These are phyloP conservation scores for Cenopis cana DNA, from an alignment of 2,888 invertebrate genomes.

Conservation along the genomic window DNA sequence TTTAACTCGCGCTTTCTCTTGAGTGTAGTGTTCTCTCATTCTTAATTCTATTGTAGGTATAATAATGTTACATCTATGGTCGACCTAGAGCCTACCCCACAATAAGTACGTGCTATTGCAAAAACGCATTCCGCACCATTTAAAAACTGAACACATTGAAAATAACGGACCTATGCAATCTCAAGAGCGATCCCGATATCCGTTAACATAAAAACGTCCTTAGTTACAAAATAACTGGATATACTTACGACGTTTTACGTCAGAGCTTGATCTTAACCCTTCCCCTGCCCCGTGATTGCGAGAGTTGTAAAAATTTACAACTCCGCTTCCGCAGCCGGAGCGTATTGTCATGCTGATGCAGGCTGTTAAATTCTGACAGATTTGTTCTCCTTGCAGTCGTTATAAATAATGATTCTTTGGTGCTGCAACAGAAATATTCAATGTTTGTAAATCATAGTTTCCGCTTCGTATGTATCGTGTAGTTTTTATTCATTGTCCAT, in stretches of 20 bases:
- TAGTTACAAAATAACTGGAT: background rate
- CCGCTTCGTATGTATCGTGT: background rate
- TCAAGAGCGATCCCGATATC: constrained; percentile 31
- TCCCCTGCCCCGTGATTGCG: constrained; percentile 64
- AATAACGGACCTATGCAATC: constrained; percentile 43
- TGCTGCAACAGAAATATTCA: constrained; percentile 18
- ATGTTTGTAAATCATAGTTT: background rate
- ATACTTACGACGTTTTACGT: constrained; percentile 13
- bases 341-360: constrained; percentile 77
- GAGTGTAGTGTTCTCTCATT: no score
- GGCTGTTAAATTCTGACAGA: constrained; percentile 65
- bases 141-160: constrained; percentile 43
- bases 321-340: constrained; percentile 69
- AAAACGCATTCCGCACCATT: constrained; percentile 37
- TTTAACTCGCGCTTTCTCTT: no score
- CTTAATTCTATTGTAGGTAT: background rate
- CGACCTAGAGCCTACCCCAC: background rate
- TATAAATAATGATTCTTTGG: constrained; percentile 41
- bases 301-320: constrained; percentile 82
- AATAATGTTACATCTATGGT: background rate
- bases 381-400: constrained; percentile 55
- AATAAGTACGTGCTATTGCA: constrained; percentile 5
- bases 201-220: background rate
- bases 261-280: constrained; percentile 57
- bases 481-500: background rate